Base-by-base conservation (phyloP, 2,888 invertebrate genomes). In the Melanargia galathea region DNA sequence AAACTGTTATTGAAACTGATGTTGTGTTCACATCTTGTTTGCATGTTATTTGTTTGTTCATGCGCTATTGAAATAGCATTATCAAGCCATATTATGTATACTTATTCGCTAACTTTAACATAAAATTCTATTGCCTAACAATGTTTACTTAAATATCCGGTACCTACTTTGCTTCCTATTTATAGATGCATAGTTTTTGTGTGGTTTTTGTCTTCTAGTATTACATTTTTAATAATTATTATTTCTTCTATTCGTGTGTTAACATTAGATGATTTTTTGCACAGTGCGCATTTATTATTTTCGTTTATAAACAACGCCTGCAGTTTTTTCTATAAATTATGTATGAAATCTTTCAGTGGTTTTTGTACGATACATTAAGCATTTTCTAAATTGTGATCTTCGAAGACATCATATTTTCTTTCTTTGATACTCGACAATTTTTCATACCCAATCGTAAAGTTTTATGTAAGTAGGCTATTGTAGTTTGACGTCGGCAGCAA, bases 1-100 rank as follows among this genome's bases (percentile, higher is more conserved):
- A 80, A 79, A 74, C 66, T 65, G 64, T 68, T 64, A 62, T 65
- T 65, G 65, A 60, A 62, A 60, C 62, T 56, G 62, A 66, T 58
- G 56, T 55, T 64, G 46, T 61, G 51, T 48, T 43, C 61, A 40
- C 22, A 58, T 49, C 54, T 58, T 54, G 63, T 60, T 61, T 54
- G 33, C 26, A 16, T 52, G 55, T 8, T 52, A 24, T 8, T 54
- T 54, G 54, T 55, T 40, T 55, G 40, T 55, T 40, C 24, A 24
- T 8, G 7, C 8, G 8, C 22, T 40, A 46, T 30, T 22, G 22
- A 26, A 45, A 45, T 30, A 45, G 6, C 30, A n/a, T 43, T n/a
- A 38, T 38, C 38, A 11, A 35, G 35, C 11, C 2, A 35, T 11
- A 35, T 13, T n/a, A 13, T 11, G 35, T 35, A 13, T 26, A 26